Percentiles rank a stretch among this genome's conserved stretches.
These are phyloP conservation scores for Eupithecia inturbata DNA, from an alignment of 2,888 invertebrate species.

Conservation along the genomic window DNA sequence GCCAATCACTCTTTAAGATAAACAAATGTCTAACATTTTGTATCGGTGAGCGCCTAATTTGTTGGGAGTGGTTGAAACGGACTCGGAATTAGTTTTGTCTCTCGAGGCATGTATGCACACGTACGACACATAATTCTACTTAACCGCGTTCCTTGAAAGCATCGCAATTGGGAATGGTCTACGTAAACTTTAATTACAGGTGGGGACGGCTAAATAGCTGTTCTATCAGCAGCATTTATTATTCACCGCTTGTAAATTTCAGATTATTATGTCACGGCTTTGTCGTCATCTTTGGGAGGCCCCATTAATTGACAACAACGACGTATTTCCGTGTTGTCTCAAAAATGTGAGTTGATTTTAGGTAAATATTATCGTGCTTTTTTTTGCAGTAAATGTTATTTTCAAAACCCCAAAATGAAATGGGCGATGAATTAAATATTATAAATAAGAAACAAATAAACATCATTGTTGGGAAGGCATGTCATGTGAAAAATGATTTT, in stretches of 20 bases:
- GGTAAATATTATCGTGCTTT: neutral
- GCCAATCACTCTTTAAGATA: neutral
- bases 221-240: slow-evolving; percentile 12
- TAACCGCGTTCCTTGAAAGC: slow-evolving; percentile 47
- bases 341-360: neutral
- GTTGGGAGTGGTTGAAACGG: slow-evolving; percentile 45
- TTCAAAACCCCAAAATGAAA: neutral
- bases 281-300: neutral
- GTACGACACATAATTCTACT: slow-evolving; percentile 57
- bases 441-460: too few relatives aligned
- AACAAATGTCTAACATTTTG: neutral
- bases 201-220: slow-evolving; percentile 15
- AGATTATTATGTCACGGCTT: slow-evolving; percentile 2
- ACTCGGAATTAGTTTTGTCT: slow-evolving; percentile 50
- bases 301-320: slow-evolving; percentile 5
- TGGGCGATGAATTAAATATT: too few relatives aligned
- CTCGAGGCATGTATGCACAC: slow-evolving; percentile 30
- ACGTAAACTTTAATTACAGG: slow-evolving; percentile 33
- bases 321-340: neutral
- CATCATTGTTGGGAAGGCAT: too few relatives aligned
- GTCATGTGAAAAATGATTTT: too few relatives aligned
- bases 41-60: slow-evolving; percentile 10
- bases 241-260: slow-evolving; percentile 2
- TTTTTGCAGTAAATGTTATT: neutral
- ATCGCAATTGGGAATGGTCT: slow-evolving; percentile 34